Conservation (phyloP, 2,888 invertebrate genomes). For the Phoronis australis region DNA sequence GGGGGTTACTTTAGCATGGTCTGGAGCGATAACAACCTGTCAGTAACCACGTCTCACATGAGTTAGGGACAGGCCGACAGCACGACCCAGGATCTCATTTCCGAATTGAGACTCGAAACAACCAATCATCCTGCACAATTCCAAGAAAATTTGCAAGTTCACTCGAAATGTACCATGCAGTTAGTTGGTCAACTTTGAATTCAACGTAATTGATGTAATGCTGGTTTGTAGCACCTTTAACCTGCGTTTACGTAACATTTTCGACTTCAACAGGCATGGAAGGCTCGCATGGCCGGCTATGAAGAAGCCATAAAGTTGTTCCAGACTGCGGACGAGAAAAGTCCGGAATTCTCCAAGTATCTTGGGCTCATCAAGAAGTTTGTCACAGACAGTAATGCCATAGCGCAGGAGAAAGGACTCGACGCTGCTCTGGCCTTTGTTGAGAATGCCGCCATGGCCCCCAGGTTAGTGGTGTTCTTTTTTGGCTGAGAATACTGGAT, state of each 20-base stretch:
- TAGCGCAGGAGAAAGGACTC: slow-evolving; percentile 91
- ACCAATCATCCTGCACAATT: too few relatives aligned
- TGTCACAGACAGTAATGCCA: slow-evolving; percentile 87
- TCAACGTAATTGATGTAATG: slow-evolving; percentile 1
- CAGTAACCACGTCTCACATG: too few relatives aligned
- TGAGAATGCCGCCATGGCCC: slow-evolving; percentile 68
- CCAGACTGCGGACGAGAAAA: slow-evolving; percentile 81
- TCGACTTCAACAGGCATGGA: slow-evolving; percentile 67
- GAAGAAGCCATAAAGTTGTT: slow-evolving; percentile 88
- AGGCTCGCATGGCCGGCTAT: slow-evolving; percentile 88
- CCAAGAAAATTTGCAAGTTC: too few relatives aligned
- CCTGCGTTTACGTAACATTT: slow-evolving; percentile 2
- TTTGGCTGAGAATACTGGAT: too few relatives aligned
- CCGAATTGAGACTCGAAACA: too few relatives aligned
- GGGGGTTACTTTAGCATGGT: too few relatives aligned
- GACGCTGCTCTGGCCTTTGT: slow-evolving; percentile 86
- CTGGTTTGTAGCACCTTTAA: slow-evolving; percentile 1
- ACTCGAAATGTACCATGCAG: too few relatives aligned
- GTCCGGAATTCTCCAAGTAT: slow-evolving; percentile 88
- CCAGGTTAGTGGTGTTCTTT: slow-evolving; percentile 63
- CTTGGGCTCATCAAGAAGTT: slow-evolving; percentile 88
- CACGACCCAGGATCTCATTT: too few relatives aligned
- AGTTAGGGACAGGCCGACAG: too few relatives aligned
- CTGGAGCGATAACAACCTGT: too few relatives aligned
- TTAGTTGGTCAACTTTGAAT: neutral